phyloP scores from a whole-genome alignment of 2,113 vertebrate genomes.

The Nothocercus nigrocapillus region DNA sequence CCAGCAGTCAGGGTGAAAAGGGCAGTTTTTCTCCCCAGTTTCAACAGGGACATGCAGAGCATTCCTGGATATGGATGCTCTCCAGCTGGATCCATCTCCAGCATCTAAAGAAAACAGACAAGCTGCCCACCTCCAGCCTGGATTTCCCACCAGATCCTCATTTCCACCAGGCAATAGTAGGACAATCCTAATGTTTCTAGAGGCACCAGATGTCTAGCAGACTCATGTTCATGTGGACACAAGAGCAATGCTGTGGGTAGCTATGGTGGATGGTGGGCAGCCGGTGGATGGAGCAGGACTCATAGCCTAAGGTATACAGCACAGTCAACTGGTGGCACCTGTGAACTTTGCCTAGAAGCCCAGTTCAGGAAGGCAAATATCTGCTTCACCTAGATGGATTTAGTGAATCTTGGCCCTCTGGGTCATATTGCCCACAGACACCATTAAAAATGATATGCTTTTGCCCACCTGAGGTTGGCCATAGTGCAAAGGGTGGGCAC shows the following conservation, averaged over 20 bases:
- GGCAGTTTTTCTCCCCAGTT: neutral
- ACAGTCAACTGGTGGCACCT: neutral
- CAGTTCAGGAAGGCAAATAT: neutral
- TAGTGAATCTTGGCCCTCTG: neutral
- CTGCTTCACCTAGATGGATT: neutral
- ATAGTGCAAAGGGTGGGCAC: neutral
- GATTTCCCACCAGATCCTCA: neutral
- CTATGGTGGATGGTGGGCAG: neutral
- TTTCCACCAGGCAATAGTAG: neutral
- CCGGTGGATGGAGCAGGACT: neutral
- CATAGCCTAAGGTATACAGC: neutral
- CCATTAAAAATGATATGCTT: neutral
- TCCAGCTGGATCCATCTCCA: neutral
- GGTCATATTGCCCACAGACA: neutral
- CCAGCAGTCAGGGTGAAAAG: neutral
- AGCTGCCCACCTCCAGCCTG: neutral
- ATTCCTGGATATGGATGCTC: neutral
- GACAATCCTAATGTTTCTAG: constrained; percentile 9
- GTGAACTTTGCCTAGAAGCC: neutral
- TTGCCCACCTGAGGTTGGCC: fast-evolving
- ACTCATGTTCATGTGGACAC: neutral
- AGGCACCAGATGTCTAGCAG: neutral
- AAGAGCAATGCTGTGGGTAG: neutral
- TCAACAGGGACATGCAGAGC: neutral
- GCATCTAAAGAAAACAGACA: neutral